Evolutionary conservation across 64 coral and sea anemone species (phyloP).

Genomic region (Porites lutea): DNA sequence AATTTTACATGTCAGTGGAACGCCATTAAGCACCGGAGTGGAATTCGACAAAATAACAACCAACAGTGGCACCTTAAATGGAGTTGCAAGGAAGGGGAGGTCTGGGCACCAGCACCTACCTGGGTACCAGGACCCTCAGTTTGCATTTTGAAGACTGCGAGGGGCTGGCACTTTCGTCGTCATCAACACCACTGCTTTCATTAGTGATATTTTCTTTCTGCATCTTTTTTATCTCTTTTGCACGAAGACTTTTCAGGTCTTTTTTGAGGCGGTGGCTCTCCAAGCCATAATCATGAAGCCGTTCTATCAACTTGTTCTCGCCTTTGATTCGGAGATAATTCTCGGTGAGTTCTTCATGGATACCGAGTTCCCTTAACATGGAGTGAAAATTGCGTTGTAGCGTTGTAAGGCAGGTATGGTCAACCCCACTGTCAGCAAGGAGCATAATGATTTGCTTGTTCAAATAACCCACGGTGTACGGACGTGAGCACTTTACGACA

Average conservation of each 20-base stretch:
- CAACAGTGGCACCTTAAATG: too few relatives aligned
- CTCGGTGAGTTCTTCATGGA: background rate
- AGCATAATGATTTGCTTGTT: constrained; percentile 90
- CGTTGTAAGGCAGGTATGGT: constrained; percentile 45
- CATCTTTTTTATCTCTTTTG: constrained; percentile 60
- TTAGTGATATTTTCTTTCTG: constrained; percentile 19
- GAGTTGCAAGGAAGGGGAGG: too few relatives aligned
- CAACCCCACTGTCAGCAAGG: constrained; percentile 71
- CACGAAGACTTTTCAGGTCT: constrained; percentile 28
- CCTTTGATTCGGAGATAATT: constrained; percentile 55
- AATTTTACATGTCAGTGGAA: too few relatives aligned
- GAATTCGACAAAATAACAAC: too few relatives aligned
- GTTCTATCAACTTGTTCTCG: background rate
- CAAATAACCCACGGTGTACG: constrained; percentile 79
- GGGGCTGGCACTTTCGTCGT: background rate
- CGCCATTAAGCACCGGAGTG: too few relatives aligned
- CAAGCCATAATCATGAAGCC: constrained; percentile 26
- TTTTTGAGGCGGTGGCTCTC: constrained; percentile 12
- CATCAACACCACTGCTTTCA: background rate
- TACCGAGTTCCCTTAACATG: constrained; percentile 37
- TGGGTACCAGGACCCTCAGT: constrained; percentile 63
- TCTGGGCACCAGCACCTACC: background rate
- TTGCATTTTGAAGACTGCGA: constrained; percentile 36
- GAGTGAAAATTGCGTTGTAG: constrained; percentile 74
- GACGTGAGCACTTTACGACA: constrained; percentile 89